Base-by-base conservation (phyloP, 1,140 invertebrate genomes). In the Scylla paramamosain region DNA sequence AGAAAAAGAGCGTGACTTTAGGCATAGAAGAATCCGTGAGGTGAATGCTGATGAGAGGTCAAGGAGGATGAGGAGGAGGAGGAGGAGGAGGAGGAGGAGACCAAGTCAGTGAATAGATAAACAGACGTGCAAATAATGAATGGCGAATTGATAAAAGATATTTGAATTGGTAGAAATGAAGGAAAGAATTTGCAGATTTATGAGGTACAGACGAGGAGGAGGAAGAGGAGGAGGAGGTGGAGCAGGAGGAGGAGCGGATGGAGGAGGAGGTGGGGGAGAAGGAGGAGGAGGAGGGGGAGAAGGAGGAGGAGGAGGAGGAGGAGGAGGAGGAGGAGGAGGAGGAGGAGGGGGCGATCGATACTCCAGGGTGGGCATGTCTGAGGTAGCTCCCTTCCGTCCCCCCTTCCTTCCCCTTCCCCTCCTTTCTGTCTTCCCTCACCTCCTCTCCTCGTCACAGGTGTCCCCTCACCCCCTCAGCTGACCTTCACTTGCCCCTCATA, bases 401-500 rank as follows among this genome's bases (percentile, higher is more conserved):
- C 8, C 25, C 67, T n/a, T n/a, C 67, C 20, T 20, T n/a, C 67
- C n/a, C 25, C n/a, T n/a, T 20, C 0, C 2, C n/a, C n/a, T 2
- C 67, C n/a, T n/a, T n/a, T 45, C 87, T 25, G 7, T 28, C 86
- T 32, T 29, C 25, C 86, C 7, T 32, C 86, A 14, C 31, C 31
- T 28, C 29, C 31, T 20, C 29, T 32, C 10, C n/a, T 20, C 67
- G 1, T 25, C 67, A 59, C 52, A 59, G 52, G 52, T 59, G 52
- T 59, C 52, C 52, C 52, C 52, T 59, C 52, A 59, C 52, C 16
- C 52, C 52, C 52, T n/a, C 67, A 25, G 4, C n/a, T 77, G n/a
- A 77, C 67, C 67, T 77, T 77, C n/a, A 77, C 67, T 77, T 77
- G 67, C 20, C 67, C 67, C 67, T 77, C 25, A 77, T 77, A 77